Evolutionary conservation across 1,140 invertebrate genomes (phyloP).

Genomic region (Platyscapa corneri): DNA sequence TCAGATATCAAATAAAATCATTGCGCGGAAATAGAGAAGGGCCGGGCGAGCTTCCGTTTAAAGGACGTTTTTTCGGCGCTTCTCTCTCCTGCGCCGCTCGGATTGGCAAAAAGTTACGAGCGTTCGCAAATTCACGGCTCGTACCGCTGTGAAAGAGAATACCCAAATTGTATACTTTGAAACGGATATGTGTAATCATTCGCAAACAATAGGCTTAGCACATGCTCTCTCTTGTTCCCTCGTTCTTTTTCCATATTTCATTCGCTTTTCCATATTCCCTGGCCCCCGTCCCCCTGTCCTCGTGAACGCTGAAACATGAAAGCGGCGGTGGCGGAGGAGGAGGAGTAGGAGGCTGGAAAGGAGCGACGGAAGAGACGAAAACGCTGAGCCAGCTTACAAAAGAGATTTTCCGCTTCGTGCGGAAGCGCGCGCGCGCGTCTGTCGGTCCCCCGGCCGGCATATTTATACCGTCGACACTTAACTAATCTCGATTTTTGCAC

Average conservation of each 20-base stretch:
- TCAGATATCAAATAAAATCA: background rate
- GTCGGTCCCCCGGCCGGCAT: background rate
- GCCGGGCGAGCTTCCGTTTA: too few species aligned
- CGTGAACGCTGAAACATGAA: slow-evolving; percentile 67
- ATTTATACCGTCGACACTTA: slow-evolving; percentile 51
- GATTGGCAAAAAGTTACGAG: background rate
- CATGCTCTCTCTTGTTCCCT: background rate
- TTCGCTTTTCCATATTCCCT: background rate
- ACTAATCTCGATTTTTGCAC: slow-evolving; percentile 48
- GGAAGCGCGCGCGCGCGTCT: background rate
- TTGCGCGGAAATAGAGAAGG: background rate
- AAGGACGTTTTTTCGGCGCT: too few species aligned
- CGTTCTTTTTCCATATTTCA: background rate
- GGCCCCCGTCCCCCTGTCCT: background rate
- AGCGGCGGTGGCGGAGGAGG: slow-evolving; percentile 55
- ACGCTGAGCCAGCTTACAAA: slow-evolving; percentile 65
- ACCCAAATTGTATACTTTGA: background rate
- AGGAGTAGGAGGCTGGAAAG: slow-evolving; percentile 45
- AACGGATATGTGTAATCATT: slow-evolving; percentile 5
- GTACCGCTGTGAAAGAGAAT: background rate
- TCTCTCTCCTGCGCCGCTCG: too few species aligned
- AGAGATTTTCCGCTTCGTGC: slow-evolving; percentile 67
- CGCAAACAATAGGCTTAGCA: background rate
- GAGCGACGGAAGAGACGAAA: slow-evolving; percentile 56
- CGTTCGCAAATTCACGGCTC: background rate